phyloP scores from a whole-genome alignment of 2,113 vertebrate species.

The Puntigrus tetrazona region DNA sequence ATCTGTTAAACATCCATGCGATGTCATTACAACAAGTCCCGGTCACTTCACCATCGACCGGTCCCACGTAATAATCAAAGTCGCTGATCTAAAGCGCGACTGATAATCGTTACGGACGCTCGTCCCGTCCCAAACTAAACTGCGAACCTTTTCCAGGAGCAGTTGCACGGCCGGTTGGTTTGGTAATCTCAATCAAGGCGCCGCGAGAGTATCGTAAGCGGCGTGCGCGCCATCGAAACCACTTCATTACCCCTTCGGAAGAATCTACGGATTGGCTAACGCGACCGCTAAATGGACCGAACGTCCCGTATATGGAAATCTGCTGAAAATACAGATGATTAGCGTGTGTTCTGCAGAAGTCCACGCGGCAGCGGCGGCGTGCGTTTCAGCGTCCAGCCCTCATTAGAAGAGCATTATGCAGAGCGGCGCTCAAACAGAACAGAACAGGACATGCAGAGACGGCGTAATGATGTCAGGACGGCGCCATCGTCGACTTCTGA shows the following conservation, averaged over 20 bases:
- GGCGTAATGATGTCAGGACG: neutral
- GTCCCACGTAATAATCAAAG: too few relatives aligned
- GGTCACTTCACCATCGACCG: too few relatives aligned
- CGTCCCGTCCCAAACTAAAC: neutral
- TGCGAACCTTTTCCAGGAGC: neutral
- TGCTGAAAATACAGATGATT: neutral
- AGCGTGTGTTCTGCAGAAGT: neutral
- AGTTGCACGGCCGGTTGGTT: neutral
- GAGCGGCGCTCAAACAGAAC: slow-evolving; percentile 25
- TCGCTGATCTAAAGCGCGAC: neutral
- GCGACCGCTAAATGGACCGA: slow-evolving; percentile 3
- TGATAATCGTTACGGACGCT: neutral
- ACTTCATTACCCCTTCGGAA: slow-evolving; percentile 1
- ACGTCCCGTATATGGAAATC: neutral
- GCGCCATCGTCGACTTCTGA: neutral
- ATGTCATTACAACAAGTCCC: too few relatives aligned
- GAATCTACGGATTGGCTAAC: neutral
- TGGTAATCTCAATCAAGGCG: slow-evolving; percentile 7
- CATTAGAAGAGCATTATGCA: slow-evolving; percentile 34
- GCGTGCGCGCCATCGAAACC: neutral
- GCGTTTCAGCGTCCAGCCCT: neutral
- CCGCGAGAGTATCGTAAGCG: neutral
- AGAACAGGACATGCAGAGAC: slow-evolving; percentile 27
- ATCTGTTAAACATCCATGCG: too few relatives aligned
- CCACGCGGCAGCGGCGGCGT: neutral